Percentiles rank a stretch among this genome's conserved stretches.
phyloP scores from a whole-genome alignment of 2,113 vertebrate species.

The Girardinichthys multiradiatus region DNA sequence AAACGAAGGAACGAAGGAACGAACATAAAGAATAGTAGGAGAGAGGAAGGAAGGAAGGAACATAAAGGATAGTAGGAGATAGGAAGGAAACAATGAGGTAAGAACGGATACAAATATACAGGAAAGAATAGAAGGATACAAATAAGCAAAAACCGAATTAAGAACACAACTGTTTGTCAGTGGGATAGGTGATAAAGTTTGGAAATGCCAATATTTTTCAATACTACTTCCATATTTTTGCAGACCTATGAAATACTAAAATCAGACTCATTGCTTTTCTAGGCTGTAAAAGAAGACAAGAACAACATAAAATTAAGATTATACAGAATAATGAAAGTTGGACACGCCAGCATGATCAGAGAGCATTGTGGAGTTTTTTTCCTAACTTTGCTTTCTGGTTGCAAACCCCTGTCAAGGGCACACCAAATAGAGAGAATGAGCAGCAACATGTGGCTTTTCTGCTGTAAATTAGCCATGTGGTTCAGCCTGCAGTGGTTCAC shows the following conservation, averaged over 20 bases:
- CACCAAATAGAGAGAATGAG: slow-evolving; percentile 43
- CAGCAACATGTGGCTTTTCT: slow-evolving; percentile 38
- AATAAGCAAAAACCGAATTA: not conserved
- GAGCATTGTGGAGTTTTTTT: slow-evolving; percentile 8
- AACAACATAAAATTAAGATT: slow-evolving; percentile 53
- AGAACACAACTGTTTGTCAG: not conserved
- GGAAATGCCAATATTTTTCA: not conserved
- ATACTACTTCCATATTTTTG: no score
- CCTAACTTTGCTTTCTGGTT: slow-evolving; percentile 30
- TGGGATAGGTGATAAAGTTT: not conserved
- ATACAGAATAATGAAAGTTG: slow-evolving; percentile 66
- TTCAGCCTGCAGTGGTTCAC: slow-evolving; percentile 71
- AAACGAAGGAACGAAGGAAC: not conserved
- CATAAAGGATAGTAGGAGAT: not conserved
- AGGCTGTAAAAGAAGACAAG: not conserved
- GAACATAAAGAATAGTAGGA: not conserved
- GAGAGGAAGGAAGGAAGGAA: not conserved
- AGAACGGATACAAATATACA: not conserved
- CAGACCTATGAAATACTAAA: not conserved
- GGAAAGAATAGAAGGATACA: not conserved
- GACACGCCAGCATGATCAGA: slow-evolving; percentile 50
- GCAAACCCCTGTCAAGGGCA: slow-evolving; percentile 21
- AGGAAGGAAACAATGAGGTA: not conserved
- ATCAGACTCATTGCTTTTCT: not conserved
- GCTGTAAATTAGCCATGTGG: slow-evolving; percentile 75